Evolutionary conservation across 2,797 vertebrate genomes (phyloP).

Genomic region (Sebastes wilsoni): DNA sequence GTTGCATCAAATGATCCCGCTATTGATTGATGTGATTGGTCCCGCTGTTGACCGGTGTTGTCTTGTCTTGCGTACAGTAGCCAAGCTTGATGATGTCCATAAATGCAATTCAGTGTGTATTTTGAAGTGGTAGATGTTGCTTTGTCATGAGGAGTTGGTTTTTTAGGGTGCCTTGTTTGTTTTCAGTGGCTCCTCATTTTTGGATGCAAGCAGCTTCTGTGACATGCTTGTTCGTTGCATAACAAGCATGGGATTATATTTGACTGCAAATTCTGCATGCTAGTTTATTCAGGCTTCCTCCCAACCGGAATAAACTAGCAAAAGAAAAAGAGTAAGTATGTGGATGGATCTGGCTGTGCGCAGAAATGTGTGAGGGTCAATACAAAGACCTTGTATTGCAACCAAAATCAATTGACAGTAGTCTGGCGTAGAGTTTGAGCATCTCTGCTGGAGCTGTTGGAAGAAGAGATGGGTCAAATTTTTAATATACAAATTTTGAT

Average conservation of each 20-base stretch:
- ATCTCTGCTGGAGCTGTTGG: neutral
- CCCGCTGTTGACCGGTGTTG: neutral
- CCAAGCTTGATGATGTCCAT: neutral
- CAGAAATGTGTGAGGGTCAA: neutral
- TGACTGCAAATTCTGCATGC: slow-evolving; percentile 13
- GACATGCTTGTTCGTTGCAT: slow-evolving; percentile 40
- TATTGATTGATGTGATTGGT: neutral
- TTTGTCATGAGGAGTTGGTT: neutral
- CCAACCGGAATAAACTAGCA: slow-evolving; percentile 16
- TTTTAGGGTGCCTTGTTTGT: slow-evolving; percentile 10
- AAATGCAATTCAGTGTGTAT: neutral
- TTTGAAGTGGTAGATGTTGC: neutral
- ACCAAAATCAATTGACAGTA: neutral
- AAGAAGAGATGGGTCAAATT: neutral
- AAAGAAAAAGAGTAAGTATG: neutral
- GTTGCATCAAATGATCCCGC: slow-evolving; percentile 6
- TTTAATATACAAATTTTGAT: neutral
- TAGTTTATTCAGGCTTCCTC: slow-evolving; percentile 14
- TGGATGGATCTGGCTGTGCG: neutral
- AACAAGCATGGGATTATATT: slow-evolving; percentile 52
- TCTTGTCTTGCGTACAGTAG: slow-evolving; percentile 5
- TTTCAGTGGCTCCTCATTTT: slow-evolving; percentile 9
- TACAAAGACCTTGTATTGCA: neutral
- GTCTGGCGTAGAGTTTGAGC: neutral
- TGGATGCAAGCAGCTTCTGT: slow-evolving; percentile 14